Evolutionary conservation across 2,113 vertebrate species (phyloP).

Genomic region (Pyxicephalus adspersus): DNA sequence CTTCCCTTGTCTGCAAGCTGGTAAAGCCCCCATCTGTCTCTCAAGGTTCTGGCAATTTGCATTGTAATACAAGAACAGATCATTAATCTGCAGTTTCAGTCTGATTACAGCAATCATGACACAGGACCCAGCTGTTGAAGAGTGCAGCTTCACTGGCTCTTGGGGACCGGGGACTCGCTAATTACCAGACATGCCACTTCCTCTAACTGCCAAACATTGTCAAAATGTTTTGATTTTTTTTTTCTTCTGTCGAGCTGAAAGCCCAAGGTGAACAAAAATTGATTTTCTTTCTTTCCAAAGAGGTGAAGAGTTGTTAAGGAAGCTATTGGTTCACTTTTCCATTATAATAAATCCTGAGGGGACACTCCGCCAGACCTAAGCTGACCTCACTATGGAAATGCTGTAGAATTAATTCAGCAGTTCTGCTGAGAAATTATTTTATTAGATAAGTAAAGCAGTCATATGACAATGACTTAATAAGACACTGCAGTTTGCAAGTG

Average conservation of each 20-base stretch:
- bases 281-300: constrained; percentile 59
- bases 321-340: constrained; percentile 54
- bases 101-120: constrained; percentile 32
- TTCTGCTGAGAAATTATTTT: constrained; percentile 58
- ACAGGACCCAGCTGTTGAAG: constrained; percentile 49
- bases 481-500: constrained; percentile 51
- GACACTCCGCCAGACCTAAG: constrained; percentile 48
- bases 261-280: constrained; percentile 55
- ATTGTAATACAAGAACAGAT: constrained; percentile 31
- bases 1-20: constrained; percentile 1
- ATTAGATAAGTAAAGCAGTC: constrained; percentile 59
- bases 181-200: constrained; percentile 35
- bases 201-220: constrained; percentile 40
- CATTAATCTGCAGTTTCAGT: constrained; percentile 21
- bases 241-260: constrained; percentile 32
- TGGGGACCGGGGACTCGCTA: constrained; percentile 31
- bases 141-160: neutral
- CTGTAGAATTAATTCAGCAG: constrained; percentile 56
- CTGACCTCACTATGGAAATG: constrained; percentile 56
- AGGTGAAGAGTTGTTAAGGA: constrained; percentile 55
- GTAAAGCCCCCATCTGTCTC: neutral
- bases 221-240: constrained; percentile 30
- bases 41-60: constrained; percentile 2
- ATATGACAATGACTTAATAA: constrained; percentile 55
- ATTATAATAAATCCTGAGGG: constrained; percentile 59